Evolutionary conservation across 1,140 invertebrate species (phyloP).

Genomic region (Apis florea): DNA sequence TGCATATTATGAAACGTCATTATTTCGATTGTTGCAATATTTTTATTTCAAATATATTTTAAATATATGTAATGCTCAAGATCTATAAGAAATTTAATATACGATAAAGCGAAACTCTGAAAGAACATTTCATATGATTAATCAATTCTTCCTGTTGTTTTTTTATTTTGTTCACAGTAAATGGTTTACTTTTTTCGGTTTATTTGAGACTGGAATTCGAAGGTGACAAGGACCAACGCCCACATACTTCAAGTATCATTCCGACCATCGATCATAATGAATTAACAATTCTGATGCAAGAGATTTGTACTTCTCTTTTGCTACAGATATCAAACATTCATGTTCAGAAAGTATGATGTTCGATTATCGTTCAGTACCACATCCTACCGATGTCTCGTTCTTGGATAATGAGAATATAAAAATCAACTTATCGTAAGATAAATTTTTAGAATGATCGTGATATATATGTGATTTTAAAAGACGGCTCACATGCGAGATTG

Average conservation of each 20-base stretch:
- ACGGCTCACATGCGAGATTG: not conserved
- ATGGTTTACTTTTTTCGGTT: slow-evolving; percentile 20
- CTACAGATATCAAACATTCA: not conserved
- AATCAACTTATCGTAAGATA: not conserved
- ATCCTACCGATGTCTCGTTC: no score
- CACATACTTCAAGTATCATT: slow-evolving; percentile 60
- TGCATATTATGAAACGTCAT: no score
- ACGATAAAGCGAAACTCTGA: no score
- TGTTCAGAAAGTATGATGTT: not conserved
- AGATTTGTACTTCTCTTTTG: slow-evolving; percentile 6
- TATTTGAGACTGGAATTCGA: slow-evolving; percentile 55
- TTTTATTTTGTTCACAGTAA: slow-evolving; percentile 1
- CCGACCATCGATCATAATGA: slow-evolving; percentile 56
- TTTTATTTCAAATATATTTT: no score
- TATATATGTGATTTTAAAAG: not conserved
- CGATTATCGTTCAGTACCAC: not conserved
- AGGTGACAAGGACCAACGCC: slow-evolving; percentile 63
- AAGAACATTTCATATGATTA: not conserved
- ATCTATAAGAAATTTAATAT: no score
- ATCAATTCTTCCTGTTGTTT: not conserved
- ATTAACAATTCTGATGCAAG: slow-evolving; percentile 56
- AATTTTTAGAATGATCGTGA: not conserved
- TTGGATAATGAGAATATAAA: not conserved
- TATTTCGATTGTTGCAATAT: no score
- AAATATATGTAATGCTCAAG: no score